Evolutionary conservation across 2,888 invertebrate genomes (phyloP), one percentile per base, ranked within the genome.

Genomic region (Tanypteryx hageni): DNA sequence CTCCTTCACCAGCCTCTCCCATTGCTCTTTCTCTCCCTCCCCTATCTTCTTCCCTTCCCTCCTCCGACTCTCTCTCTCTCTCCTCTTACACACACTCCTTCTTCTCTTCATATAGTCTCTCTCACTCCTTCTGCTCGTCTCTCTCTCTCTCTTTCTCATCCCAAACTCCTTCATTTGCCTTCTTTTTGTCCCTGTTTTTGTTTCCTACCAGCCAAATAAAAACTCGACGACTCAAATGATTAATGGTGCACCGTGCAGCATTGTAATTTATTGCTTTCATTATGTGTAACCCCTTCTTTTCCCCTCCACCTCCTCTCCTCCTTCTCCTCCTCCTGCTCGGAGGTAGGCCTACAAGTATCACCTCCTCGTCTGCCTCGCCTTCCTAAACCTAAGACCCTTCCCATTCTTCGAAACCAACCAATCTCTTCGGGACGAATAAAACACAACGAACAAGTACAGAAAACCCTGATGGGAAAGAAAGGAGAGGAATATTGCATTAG

Each of bases 181-280:
- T 18, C n/a, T 22, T 68, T 68, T 68, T 68, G 68, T 68, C 10
- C 10, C 10, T 68, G n/a, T 68, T 68, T 68, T 68, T 18, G 18
- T 68, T 68, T n/a, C 68, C 22, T n/a, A 7, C 13, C 68, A 7
- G 7, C 18, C 68, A 68, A 68, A 68, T 68, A 68, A 68, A 68
- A 68, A 18, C 68, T 68, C 68, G 22, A 68, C 68, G 68, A 68
- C 68, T 68, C 3, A 22, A 68, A 68, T 68, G 68, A 68, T 68
- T 68, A 68, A 68, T 68, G 68, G 68, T 68, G 68, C 68, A 68
- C 68, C 68, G 68, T 68, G 68, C 68, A 68, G 68, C 68, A 68
- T 68, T 68, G 22, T 68, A 68, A 68, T 68, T 68, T 68, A 68
- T 68, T 68, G 68, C 68, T 68, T 68, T 68, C 68, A 68, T 68